Evolutionary conservation across 2,113 vertebrate species (phyloP), one percentile per base, ranked within the genome.

Genomic region (Sinocyclocheilus maitianheensis): DNA sequence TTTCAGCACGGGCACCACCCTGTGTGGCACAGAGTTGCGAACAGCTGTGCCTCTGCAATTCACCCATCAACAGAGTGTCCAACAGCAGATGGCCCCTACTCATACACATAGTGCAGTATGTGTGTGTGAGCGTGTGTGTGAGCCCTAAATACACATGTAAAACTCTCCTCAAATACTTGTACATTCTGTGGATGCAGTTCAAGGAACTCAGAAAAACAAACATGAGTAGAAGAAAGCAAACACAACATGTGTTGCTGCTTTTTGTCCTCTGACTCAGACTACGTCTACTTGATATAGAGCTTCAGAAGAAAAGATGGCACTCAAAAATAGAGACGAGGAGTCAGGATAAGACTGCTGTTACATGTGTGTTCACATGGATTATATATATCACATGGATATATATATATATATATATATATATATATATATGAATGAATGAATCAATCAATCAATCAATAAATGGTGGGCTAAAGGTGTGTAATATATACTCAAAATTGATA

Each of bases 21-120:
- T 37, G 60, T 34, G 67, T 79, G 76, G 84, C 76, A 55, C 62
- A 79, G 60, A 72, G 77, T 80, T 74, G 18, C 1, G 77, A 81
- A 81, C 77, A 86, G 77, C 63, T 81, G 85, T 62, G 85, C n/a
- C 77, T 86, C 77, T 81, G 67, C 77, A 79, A 81, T 80, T 81
- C 69, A 79, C 77, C 26, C 77, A 34, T 55, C 84, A 81, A 60
- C 62, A 58, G 62, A 81, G 77, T 80, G 71, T 67, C 77, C 77
- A 86, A 72, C 77, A 83, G 74, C 85, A 86, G 85, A 81, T 86
- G 85, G 65, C 65, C 62, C 43, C 43, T 34, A 24, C 58, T n/a
- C 40, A 10, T 30, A 53, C 77, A 77, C 51, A 69, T 20, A 24
- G 43, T 78, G 58, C 30, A 43, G 18, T 3, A 62, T 14, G 62